A percentile compares a stretch with the other conserved stretches of the same genome.
These are phyloP conservation scores for Liasis olivaceus DNA, from an alignment of 2,797 vertebrate genomes.

Conservation along the genomic window DNA sequence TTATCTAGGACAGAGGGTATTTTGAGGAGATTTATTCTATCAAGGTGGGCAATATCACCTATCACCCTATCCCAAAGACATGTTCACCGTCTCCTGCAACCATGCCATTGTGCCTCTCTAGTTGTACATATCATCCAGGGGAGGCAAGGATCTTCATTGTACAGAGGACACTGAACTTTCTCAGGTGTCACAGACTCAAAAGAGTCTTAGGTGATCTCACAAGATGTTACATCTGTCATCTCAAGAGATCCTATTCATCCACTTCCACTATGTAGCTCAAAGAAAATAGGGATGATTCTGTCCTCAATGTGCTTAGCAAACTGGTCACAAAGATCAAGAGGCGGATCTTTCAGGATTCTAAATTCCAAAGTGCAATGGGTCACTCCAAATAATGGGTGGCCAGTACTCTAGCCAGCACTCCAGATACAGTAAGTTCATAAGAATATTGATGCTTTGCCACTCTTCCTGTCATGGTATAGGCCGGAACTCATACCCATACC, in stretches of 20 bases:
- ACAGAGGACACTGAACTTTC: not conserved
- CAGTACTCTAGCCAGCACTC: not conserved
- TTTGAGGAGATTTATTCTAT: not conserved
- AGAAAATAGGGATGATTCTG: too few relatives aligned
- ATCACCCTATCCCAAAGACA: not conserved
- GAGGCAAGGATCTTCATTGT: not conserved
- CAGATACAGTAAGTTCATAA: not conserved
- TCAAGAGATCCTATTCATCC: not conserved
- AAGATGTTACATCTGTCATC: not conserved
- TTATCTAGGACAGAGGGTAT: not conserved
- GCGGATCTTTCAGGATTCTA: too few relatives aligned
- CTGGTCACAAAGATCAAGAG: too few relatives aligned
- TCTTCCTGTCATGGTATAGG: not conserved
- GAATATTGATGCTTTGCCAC: not conserved
- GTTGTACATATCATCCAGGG: not conserved
- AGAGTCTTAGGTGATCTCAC: not conserved
- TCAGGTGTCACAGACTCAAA: not conserved
- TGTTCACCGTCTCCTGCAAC: not conserved
- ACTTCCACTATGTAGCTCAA: not conserved
- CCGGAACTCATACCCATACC: not conserved
- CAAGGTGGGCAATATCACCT: not conserved
- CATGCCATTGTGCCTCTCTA: too few relatives aligned
- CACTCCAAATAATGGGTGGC: too few relatives aligned
- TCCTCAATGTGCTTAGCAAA: too few relatives aligned
- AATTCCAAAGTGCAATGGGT: too few relatives aligned